Evolutionary conservation across 2,888 invertebrate genomes (phyloP).

Genomic region (Herminia tarsipennalis): DNA sequence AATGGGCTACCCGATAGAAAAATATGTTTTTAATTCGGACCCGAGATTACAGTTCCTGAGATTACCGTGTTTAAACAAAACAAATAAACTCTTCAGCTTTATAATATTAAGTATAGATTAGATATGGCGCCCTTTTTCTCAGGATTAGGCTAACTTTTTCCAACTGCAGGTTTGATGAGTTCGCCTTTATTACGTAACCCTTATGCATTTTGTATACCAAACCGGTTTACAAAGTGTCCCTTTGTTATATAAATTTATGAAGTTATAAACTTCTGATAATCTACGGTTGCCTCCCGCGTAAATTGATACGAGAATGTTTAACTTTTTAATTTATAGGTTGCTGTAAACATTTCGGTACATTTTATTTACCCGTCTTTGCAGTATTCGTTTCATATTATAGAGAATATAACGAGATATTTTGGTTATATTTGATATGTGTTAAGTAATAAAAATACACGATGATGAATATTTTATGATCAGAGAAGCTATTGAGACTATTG

Average conservation of each 20-base stretch:
- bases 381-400: slow-evolving; percentile 1
- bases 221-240: slow-evolving; percentile 42
- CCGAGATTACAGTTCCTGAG: too few relatives aligned
- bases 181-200: slow-evolving; percentile 1
- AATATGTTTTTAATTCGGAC: too few relatives aligned
- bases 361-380: slow-evolving; percentile 19
- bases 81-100: neutral
- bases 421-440: neutral
- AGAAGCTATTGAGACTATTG: too few relatives aligned
- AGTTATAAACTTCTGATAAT: slow-evolving; percentile 51
- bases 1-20: too few relatives aligned
- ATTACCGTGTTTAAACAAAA: too few relatives aligned
- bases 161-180: neutral
- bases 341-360: slow-evolving; percentile 38
- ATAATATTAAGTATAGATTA: too few relatives aligned
- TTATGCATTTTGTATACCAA: slow-evolving; percentile 19
- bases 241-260: slow-evolving; percentile 49
- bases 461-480: too few relatives aligned
- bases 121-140: too few relatives aligned
- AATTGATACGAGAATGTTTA: slow-evolving; percentile 52
- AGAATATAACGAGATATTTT: neutral
- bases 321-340: slow-evolving; percentile 48
- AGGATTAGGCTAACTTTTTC: too few relatives aligned
- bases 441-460: neutral
- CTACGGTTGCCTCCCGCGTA: slow-evolving; percentile 53